These are phyloP conservation scores for Alosa sapidissima DNA, from an alignment of 2,797 vertebrate species.

Conservation along the genomic window DNA sequence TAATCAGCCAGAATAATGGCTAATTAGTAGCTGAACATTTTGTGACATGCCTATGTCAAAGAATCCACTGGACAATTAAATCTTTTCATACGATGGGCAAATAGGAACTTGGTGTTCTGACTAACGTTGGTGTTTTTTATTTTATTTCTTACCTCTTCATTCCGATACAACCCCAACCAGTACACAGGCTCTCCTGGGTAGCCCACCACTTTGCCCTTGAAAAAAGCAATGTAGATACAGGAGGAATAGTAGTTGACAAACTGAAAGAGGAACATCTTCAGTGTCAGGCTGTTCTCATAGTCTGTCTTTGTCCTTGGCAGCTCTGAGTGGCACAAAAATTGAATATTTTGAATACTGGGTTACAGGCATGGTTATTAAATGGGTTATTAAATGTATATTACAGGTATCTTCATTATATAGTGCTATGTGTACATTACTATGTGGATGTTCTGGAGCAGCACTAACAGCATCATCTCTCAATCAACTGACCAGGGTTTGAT, in stretches of 20 bases:
- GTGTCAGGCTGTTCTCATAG: constrained; percentile 92
- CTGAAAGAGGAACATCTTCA: constrained; percentile 97
- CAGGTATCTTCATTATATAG: not conserved
- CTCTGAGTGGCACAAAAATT: constrained; percentile 66
- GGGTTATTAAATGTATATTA: not conserved
- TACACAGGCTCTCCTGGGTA: constrained; percentile 86
- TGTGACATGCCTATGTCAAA: not conserved
- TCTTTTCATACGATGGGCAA: not conserved
- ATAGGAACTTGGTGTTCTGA: not conserved
- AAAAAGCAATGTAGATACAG: constrained; percentile 95
- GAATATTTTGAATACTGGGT: not conserved
- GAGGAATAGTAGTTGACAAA: constrained; percentile 98
- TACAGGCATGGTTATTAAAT: not conserved
- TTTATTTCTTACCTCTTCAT: constrained; percentile 82
- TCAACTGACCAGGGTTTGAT: no score
- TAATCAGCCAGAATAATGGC: not conserved
- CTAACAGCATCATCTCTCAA: no score
- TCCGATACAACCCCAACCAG: constrained; percentile 85
- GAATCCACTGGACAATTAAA: not conserved
- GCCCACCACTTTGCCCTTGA: constrained; percentile 90
- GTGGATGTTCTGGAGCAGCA: no score
- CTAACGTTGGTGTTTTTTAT: not conserved
- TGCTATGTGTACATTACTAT: no score
- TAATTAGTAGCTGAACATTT: no score
- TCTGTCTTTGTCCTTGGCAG: constrained; percentile 90